These are phyloP conservation scores for Andrena hattorfiana DNA, from an alignment of 2,888 invertebrate species.

Conservation along the genomic window DNA sequence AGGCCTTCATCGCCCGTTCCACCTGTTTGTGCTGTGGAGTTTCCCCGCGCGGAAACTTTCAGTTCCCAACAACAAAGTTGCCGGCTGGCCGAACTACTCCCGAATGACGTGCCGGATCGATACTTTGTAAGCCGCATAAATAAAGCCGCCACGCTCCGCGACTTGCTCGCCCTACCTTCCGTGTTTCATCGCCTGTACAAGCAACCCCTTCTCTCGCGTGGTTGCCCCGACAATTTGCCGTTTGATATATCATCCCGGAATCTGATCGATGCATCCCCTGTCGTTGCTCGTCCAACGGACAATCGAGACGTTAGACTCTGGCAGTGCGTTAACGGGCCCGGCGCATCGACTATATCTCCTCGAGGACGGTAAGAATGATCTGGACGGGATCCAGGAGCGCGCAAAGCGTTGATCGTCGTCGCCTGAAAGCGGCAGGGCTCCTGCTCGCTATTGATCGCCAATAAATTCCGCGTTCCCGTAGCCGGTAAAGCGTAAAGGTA, in stretches of 20 bases:
- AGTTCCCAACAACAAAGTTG: slow-evolving; percentile 76
- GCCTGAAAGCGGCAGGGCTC: slow-evolving; percentile 23
- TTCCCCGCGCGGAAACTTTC: slow-evolving; percentile 73
- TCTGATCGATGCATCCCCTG: neutral
- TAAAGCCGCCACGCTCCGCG: slow-evolving; percentile 63
- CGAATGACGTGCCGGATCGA: slow-evolving; percentile 74
- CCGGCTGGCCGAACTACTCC: slow-evolving; percentile 73
- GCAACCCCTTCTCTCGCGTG: slow-evolving; percentile 2
- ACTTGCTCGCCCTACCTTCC: slow-evolving; percentile 49
- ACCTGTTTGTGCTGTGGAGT: slow-evolving; percentile 77
- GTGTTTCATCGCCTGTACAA: slow-evolving; percentile 51
- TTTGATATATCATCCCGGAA: slow-evolving; percentile 18
- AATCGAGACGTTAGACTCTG: no score
- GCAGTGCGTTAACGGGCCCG: no score
- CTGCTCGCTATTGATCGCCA: slow-evolving; percentile 76
- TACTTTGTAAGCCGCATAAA: slow-evolving; percentile 74
- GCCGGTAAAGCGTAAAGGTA: slow-evolving; percentile 78
- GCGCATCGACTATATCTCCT: neutral
- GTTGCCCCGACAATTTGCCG: neutral
- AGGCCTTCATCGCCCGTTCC: slow-evolving; percentile 74
- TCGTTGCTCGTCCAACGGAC: neutral
- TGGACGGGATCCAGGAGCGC: slow-evolving; percentile 8
- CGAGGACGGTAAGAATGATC: neutral
- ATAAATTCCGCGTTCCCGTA: slow-evolving; percentile 78
- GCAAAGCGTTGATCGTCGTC: neutral